Evolutionary conservation across 1,140 invertebrate genomes (phyloP).

Genomic region (Bombyx mandarina): DNA sequence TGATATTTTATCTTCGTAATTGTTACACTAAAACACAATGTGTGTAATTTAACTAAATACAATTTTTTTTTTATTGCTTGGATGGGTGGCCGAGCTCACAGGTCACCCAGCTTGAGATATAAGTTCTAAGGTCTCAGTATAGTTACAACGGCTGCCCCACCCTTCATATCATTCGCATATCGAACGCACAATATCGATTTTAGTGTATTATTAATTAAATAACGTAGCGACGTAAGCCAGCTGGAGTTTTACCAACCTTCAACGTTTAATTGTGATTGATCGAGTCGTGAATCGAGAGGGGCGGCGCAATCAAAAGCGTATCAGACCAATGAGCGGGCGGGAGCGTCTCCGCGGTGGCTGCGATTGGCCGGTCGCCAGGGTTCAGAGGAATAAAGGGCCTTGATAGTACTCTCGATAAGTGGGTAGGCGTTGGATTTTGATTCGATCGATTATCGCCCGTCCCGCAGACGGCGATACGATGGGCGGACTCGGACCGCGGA

Average conservation of each 20-base stretch:
- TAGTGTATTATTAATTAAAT: conserved; percentile 15
- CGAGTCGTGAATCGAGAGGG: conserved; percentile 53
- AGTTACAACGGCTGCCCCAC: too few species aligned
- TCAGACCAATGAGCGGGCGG: conserved; percentile 51
- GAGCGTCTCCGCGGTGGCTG: conserved; percentile 19
- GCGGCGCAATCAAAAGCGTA: conserved; percentile 68
- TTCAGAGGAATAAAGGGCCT: conserved; percentile 51
- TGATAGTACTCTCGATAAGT: conserved; percentile 64
- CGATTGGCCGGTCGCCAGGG: conserved; percentile 47
- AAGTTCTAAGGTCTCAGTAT: too few species aligned
- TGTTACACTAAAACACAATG: too few species aligned
- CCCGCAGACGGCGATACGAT: conserved; percentile 19
- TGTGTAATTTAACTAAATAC: too few species aligned
- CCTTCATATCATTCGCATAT: too few species aligned
- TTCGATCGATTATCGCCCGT: conserved; percentile 58
- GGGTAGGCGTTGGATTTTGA: conserved; percentile 53
- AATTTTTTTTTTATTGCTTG: too few species aligned
- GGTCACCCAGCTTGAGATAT: too few species aligned
- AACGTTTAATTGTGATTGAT: conserved; percentile 61
- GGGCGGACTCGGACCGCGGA: conserved; percentile 4
- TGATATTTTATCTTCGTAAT: too few species aligned
- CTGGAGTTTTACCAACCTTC: conserved; percentile 36
- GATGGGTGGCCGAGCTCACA: too few species aligned
- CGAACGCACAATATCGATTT: too few species aligned
- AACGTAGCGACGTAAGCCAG: conserved; percentile 20